Conservation (phyloP, 1,140 invertebrate species). For the Danaus plexippus region DNA sequence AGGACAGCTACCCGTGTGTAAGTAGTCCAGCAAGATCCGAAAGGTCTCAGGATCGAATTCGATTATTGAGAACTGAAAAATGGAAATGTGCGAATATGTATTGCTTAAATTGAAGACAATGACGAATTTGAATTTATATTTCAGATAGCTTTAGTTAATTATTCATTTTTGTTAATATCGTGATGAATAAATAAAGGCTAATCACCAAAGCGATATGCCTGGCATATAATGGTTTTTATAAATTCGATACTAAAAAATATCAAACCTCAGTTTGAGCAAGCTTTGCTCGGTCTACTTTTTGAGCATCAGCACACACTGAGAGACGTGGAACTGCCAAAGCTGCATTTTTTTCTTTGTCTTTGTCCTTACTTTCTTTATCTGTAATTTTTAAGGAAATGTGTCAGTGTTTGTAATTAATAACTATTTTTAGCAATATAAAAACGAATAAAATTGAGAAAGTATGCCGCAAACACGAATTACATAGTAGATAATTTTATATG, state of each 20-base stretch:
- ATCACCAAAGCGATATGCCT: background rate
- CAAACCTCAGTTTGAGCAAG: conserved; percentile 90
- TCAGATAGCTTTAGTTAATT: too few relatives aligned
- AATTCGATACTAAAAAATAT: too few relatives aligned
- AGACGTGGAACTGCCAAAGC: conserved; percentile 87
- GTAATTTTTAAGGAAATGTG: conserved; percentile 30
- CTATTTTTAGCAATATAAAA: too few relatives aligned
- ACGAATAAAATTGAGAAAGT: too few relatives aligned
- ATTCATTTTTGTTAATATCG: too few relatives aligned
- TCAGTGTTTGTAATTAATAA: too few relatives aligned
- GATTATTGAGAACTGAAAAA: conserved; percentile 89
- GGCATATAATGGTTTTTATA: too few relatives aligned
- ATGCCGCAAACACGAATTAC: too few relatives aligned
- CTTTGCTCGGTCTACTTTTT: conserved; percentile 93
- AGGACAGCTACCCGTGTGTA: conserved; percentile 93
- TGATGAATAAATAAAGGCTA: conserved; percentile 6
- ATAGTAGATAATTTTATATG: too few relatives aligned
- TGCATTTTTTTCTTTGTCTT: conserved; percentile 83
- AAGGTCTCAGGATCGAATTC: conserved; percentile 96
- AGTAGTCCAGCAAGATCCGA: conserved; percentile 89
- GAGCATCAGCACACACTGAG: conserved; percentile 92
- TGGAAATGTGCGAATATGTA: background rate
- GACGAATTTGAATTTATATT: too few relatives aligned
- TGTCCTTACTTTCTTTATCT: conserved; percentile 85
- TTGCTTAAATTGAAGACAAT: too few relatives aligned